These are phyloP conservation scores for Echinometra lucunter DNA, from an alignment of 53 echinoderm and acorn worm species.

Conservation along the genomic window DNA sequence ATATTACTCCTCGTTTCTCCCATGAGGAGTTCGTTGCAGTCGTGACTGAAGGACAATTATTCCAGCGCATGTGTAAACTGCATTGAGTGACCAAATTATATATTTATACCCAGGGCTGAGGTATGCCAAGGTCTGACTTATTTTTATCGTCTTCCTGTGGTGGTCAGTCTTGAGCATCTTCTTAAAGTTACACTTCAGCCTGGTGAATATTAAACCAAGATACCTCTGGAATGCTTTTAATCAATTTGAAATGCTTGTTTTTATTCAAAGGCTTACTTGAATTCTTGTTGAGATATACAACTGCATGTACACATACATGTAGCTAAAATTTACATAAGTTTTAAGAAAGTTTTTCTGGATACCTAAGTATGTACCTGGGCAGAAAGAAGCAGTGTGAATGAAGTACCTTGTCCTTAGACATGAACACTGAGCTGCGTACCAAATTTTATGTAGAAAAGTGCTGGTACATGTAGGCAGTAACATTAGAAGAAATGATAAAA, in stretches of 20 bases:
- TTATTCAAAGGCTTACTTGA: too few species aligned
- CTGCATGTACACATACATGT: too few species aligned
- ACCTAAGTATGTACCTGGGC: too few species aligned
- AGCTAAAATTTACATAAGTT: too few species aligned
- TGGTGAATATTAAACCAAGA: background rate
- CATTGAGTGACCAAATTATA: slow-evolving; percentile 31
- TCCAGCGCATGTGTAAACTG: slow-evolving; percentile 28
- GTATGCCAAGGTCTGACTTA: slow-evolving; percentile 13
- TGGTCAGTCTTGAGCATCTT: background rate
- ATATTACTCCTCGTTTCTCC: slow-evolving; percentile 1
- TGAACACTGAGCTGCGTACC: background rate
- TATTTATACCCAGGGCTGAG: background rate
- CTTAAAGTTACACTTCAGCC: background rate
- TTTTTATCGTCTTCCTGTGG: background rate
- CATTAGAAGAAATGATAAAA: too few species aligned
- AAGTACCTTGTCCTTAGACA: too few species aligned
- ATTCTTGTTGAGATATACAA: too few species aligned
- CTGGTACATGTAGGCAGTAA: too few species aligned
- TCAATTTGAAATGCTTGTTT: too few species aligned
- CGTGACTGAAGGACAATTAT: slow-evolving; percentile 33
- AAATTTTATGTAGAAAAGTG: too few species aligned
- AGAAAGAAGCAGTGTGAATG: too few species aligned
- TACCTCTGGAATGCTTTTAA: background rate
- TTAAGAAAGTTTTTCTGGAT: too few species aligned
- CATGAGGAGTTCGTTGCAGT: background rate